Evolutionary conservation across 1,140 invertebrate genomes (phyloP).

Genomic region (Orius laevigatus): DNA sequence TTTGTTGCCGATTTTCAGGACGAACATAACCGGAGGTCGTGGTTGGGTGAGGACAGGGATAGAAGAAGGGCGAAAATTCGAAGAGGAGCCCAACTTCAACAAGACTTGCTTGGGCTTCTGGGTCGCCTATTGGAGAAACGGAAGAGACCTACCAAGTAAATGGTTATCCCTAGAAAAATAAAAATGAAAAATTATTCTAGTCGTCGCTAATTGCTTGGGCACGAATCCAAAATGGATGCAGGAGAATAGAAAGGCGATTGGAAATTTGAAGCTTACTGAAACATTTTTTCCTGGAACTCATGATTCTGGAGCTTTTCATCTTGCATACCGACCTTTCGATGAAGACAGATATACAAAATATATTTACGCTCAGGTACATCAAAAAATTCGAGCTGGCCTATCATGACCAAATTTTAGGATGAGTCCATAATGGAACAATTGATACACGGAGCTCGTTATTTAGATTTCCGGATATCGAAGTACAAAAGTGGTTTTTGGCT

Average conservation of each 20-base stretch:
- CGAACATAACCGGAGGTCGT: no score
- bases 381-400: not conserved
- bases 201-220: constrained; percentile 10
- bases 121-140: no score
- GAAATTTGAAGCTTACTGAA: constrained; percentile 8
- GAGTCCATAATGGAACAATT: constrained; percentile 13
- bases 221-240: constrained; percentile 19
- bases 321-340: constrained; percentile 10
- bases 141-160: no score
- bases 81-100: no score
- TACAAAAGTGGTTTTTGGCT: constrained; percentile 35
- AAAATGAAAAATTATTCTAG: constrained; percentile 1
- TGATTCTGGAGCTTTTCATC: constrained; percentile 13
- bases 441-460: constrained; percentile 9
- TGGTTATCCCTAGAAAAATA: no score
- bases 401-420: constrained; percentile 12
- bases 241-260: constrained; percentile 1
- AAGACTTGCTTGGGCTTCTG: no score
- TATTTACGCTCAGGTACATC: constrained; percentile 16
- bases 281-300: constrained; percentile 18
- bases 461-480: constrained; percentile 38
- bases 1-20: no score
- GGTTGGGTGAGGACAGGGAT: no score
- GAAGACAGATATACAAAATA: constrained; percentile 14
- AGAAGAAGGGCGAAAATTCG: no score